Evolutionary conservation across 2,888 invertebrate genomes (phyloP).

Genomic region (Nephrotoma appendiculata): DNA sequence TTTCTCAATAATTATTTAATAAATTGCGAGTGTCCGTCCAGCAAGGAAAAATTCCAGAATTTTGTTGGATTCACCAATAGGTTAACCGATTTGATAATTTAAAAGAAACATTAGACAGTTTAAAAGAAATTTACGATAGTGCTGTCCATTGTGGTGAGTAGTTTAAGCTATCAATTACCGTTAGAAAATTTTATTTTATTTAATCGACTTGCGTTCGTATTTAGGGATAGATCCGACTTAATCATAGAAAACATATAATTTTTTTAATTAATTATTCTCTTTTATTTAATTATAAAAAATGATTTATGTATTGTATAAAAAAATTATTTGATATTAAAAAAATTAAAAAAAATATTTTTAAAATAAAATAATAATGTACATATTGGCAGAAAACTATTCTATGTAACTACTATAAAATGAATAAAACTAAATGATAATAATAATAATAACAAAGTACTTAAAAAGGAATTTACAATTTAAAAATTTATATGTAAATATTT

Average conservation of each 20-base stretch:
- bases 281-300: background rate
- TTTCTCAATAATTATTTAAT: too few relatives aligned
- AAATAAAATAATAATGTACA: background rate
- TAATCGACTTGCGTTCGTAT: too few relatives aligned
- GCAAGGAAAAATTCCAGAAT: too few relatives aligned
- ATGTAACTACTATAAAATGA: background rate
- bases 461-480: background rate
- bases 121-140: too few relatives aligned
- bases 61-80: too few relatives aligned
- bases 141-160: too few relatives aligned
- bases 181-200: too few relatives aligned
- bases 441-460: background rate
- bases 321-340: background rate
- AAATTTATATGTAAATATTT: background rate
- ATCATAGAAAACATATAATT: background rate
- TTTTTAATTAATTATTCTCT: background rate
- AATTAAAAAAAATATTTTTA: background rate
- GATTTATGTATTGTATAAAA: background rate
- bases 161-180: too few relatives aligned
- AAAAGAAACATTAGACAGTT: too few relatives aligned
- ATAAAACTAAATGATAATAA: background rate
- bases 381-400: background rate
- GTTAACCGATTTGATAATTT: too few relatives aligned
- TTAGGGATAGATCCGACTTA: too few relatives aligned
- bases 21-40: too few relatives aligned